These are phyloP conservation scores for Hyperoplus immaculatus DNA, from an alignment of 2,797 vertebrate genomes.

Conservation along the genomic window DNA sequence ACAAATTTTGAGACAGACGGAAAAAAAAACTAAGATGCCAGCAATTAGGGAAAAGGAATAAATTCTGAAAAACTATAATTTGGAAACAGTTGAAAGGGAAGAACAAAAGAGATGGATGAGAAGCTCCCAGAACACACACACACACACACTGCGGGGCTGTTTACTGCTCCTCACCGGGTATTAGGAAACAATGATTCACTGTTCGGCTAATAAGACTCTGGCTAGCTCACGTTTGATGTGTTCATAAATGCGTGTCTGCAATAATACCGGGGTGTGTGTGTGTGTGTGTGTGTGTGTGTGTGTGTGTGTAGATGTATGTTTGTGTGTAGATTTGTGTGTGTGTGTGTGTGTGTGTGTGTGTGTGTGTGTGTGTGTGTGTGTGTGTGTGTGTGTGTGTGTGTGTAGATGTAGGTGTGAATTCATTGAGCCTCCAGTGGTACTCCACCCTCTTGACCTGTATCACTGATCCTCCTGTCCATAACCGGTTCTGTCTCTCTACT, in stretches of 20 bases:
- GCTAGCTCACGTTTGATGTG: slow-evolving; percentile 44
- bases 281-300: background rate
- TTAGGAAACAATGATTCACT: slow-evolving; percentile 73
- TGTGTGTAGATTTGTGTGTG: slow-evolving; percentile 11
- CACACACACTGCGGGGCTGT: slow-evolving; percentile 37
- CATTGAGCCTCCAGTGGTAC: slow-evolving; percentile 66
- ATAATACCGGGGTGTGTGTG: too few relatives aligned
- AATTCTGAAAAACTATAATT: slow-evolving; percentile 30
- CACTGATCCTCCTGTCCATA: slow-evolving; percentile 67
- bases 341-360: slow-evolving; percentile 7
- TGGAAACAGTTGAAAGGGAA: slow-evolving; percentile 45
- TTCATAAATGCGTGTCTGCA: slow-evolving; percentile 9
- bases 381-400: background rate
- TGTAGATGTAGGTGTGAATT: slow-evolving; percentile 24
- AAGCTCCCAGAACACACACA: slow-evolving; percentile 23
- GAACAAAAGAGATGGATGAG: slow-evolving; percentile 28
- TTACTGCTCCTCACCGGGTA: slow-evolving; percentile 50
- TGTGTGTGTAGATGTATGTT: background rate
- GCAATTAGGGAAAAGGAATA: slow-evolving; percentile 18
- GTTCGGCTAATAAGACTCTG: slow-evolving; percentile 57
- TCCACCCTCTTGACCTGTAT: slow-evolving; percentile 82
- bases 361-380: slow-evolving; percentile 31
- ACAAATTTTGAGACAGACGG: background rate
- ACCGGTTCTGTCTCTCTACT: slow-evolving; percentile 74
- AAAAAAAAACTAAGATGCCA: background rate